Evolutionary conservation across 2,888 invertebrate genomes (phyloP), one percentile per base, ranked within the genome.

Genomic region (Crocallis elinguaria): DNA sequence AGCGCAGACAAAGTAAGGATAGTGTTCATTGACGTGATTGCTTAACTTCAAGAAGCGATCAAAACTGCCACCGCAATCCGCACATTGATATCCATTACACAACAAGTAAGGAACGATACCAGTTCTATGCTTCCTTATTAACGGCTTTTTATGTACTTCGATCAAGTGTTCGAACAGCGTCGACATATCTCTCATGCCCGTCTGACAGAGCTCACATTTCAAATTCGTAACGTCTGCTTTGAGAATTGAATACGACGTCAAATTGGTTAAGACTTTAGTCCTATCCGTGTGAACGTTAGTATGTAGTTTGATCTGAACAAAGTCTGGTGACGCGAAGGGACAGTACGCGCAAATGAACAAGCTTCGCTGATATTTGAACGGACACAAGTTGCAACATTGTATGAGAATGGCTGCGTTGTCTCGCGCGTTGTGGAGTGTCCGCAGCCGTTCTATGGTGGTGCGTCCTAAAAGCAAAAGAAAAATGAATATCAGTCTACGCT

Each of bases 21-120:
- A 82, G 49, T 87, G 86, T 0, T 46, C 55, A 9, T 75, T 75
- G 77, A 84, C 80, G 36, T 87, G 86, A 12, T 73, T 67, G 8
- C 48, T 42, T 60, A 49, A 3, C 75, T 57, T 14, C 2, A n/a
- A 29, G 19, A 46, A 53, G 2, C 17, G 5, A 25, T 42, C 37
- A 19, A 53, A 53, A 3, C 5, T 32, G 12, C 49, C 6, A 23
- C 44, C 27, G 39, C 45, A 36, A 1, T 52, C 49, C 14, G 52
- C 44, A 21, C 60, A 62, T 2, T 29, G 37, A 32, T 55, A 57
- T 16, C 50, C 49, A 11, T 50, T 49, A 3, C 38, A 39, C 11
- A 50, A 9, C 8, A 52, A 5, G 23, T 42, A 62, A n/a, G 62
- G 60, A 7, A 62, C 13, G 13, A 62, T 41, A n/a, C 54, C 57